phyloP scores from a whole-genome alignment of 2,888 invertebrate species.

The Campaea margaritaria region DNA sequence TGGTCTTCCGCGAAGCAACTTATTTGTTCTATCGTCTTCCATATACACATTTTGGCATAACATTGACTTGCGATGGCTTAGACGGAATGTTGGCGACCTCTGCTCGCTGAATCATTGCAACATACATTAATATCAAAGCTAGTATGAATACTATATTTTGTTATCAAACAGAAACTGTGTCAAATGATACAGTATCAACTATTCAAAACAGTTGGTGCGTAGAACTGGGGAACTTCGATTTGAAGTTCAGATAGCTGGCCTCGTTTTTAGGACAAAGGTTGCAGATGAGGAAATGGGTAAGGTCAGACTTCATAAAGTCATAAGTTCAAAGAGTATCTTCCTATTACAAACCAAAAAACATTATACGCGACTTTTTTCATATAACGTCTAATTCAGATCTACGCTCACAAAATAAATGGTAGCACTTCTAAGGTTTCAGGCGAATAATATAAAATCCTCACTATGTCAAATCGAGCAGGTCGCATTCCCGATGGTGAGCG shows the following conservation, averaged over 20 bases:
- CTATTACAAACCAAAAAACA: no score
- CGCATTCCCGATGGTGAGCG: no score
- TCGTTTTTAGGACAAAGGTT: conserved; percentile 5
- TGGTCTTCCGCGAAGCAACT: conserved; percentile 15
- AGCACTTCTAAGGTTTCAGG: no score
- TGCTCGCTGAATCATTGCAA: conserved; percentile 15
- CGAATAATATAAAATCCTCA: no score
- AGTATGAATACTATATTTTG: conserved; percentile 7
- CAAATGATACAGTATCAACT: conserved; percentile 14
- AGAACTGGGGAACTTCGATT: not conserved
- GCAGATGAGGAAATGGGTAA: no score
- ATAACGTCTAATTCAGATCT: no score
- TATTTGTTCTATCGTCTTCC: conserved; percentile 7
- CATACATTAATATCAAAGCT: conserved; percentile 1
- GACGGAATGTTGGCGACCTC: conserved; percentile 23
- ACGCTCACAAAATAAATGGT: no score
- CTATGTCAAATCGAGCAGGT: no score
- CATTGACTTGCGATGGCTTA: conserved; percentile 14
- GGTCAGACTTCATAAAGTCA: no score
- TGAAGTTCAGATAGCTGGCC: conserved; percentile 10
- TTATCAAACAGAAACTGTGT: conserved; percentile 24
- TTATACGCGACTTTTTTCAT: no score
- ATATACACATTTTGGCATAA: conserved; percentile 20
- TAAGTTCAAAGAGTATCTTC: no score
- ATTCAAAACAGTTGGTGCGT: not conserved